Evolutionary conservation across 2,113 vertebrate species (phyloP), one percentile per base, ranked within the genome.

Genomic region (Carassius auratus): DNA sequence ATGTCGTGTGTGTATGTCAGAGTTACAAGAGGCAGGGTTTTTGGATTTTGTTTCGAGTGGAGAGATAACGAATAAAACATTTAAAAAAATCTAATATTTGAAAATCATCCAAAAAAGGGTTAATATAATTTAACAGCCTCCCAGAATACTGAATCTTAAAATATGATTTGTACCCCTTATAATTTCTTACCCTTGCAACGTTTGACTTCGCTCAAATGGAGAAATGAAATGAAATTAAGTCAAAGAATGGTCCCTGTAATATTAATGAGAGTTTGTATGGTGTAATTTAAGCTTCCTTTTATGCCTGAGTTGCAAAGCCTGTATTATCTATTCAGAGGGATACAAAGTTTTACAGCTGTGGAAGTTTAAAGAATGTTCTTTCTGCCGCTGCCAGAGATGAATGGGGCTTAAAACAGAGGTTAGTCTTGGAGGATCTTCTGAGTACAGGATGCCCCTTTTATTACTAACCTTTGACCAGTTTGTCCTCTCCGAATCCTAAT

Each of bases 131-230:
- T 81, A 83, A 74, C 76, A 84, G 79, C 86, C 90, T 89, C 91
- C 90, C 90, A 90, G 91, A 92, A 93, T 86, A 88, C 84, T 92
- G 91, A 93, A 93, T 91, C 92, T 90, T 91, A 93, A 93, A 94
- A 94, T 93, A 92, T 93, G 92, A 93, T 94, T 94, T 93, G 90
- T 91, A 92, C 92, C 93, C 92, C 91, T 91, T 92, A 90, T 92
- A 93, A 94, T 93, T 93, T 91, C 89, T 92, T 87, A 87, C 91
- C 89, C 89, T 91, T 92, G 90, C 91, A 87, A 90, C 91, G 86
- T 91, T 91, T 91, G 88, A 92, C 90, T 91, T 86, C 85, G 42
- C 90, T 92, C 90, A 92, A 90, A 92, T 85, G 81, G 88, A 92
- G 89, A 92, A 93, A 92, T 86, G 80, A 91, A 94, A 92, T 92